Evolutionary conservation across 2,113 vertebrate species (phyloP), one percentile per base, ranked within the genome.

Genomic region (Solea senegalensis): DNA sequence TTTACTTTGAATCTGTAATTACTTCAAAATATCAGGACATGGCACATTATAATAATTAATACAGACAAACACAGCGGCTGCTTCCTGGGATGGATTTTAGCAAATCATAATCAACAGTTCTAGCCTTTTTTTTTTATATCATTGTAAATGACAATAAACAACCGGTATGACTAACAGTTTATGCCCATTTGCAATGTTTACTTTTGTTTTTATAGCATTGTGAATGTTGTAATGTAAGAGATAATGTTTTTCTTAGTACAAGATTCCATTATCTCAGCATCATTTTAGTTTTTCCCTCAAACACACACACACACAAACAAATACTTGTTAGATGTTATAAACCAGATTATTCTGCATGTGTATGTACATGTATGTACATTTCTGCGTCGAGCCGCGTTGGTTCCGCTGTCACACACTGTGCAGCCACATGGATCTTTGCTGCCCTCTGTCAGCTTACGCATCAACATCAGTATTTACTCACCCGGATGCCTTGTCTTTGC

Each of bases 371-470:
- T n/a, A n/a, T n/a, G n/a, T n/a, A n/a, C n/a, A n/a, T n/a, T n/a
- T n/a, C n/a, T n/a, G n/a, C n/a, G n/a, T n/a, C n/a, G n/a, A n/a
- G n/a, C n/a, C n/a, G n/a, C n/a, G n/a, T 54, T 43, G 53, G 44
- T 28, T 71, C n/a, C n/a, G 59, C 26, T 15, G 28, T 58, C 13
- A 34, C 27, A 44, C 27, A 44, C 15, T 49, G 15, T 70, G 51
- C 27, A 56, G 8, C 5, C 40, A 34, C 5, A n/a, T 78, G 80
- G 86, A 84, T 70, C 86, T 90, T 76, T 91, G 84, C 89, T 90
- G 89, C 86, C 87, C 82, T 86, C 89, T 89, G 59, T 70, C 72
- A 71, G 68, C 58, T 62, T 49, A 41, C 44, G 45, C 10, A 56
- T 26, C 21, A 65, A 52, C 69, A 60, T 51, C 45, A n/a, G 48